Percentiles rank a stretch among this genome's conserved stretches.
phyloP scores from a whole-genome alignment of 1,140 invertebrate genomes.

The Ooceraea biroi region DNA sequence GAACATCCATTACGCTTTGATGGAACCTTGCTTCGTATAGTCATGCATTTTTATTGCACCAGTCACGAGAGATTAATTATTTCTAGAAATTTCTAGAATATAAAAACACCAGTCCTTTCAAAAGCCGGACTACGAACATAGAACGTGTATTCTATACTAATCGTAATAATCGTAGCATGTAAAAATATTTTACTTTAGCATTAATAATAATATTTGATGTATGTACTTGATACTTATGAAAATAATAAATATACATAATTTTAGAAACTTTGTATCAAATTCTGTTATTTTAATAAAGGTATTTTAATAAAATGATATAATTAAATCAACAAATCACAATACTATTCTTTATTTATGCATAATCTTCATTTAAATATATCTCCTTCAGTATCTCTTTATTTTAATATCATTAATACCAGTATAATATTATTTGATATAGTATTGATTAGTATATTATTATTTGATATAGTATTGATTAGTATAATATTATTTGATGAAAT shows the following conservation, averaged over 20 bases:
- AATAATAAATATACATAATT: no score
- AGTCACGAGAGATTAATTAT: conserved; percentile 25
- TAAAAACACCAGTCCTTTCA: not conserved
- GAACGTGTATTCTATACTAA: not conserved
- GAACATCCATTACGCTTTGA: conserved; percentile 6
- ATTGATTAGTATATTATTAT: not conserved
- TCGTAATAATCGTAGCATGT: not conserved
- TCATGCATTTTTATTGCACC: conserved; percentile 4
- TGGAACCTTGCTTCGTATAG: not conserved
- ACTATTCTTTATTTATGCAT: conserved; percentile 6
- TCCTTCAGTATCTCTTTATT: no score
- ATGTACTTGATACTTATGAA: not conserved
- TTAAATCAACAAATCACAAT: not conserved
- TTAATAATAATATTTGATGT: not conserved
- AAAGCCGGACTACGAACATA: not conserved
- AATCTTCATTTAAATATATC: conserved; percentile 11
- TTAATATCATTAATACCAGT: not conserved
- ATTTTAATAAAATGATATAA: not conserved
- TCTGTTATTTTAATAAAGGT: no score
- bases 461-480: not conserved
- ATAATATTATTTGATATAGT: not conserved
- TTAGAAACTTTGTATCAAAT: no score
- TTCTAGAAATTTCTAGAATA: conserved; percentile 19
- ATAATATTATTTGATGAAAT: not conserved
- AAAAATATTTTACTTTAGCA: not conserved